Conservation (phyloP, 2,797 vertebrate species). For the Argya squamiceps region DNA sequence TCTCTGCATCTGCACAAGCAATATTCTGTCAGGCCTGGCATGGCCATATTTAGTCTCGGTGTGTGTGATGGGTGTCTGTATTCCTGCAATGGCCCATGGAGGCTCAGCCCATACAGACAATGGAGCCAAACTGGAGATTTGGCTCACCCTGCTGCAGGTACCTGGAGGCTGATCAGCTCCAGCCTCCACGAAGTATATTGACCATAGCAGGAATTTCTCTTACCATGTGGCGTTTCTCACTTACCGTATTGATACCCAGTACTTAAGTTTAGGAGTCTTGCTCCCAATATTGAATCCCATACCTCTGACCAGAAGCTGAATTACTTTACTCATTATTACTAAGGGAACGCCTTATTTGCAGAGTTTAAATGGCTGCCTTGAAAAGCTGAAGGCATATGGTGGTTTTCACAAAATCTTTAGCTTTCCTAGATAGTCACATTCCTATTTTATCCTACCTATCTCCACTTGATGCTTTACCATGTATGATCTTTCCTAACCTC, state of each 20-base stretch:
- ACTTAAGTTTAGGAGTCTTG: neutral
- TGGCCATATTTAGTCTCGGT: neutral
- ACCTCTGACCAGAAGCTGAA: neutral
- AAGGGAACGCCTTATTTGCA: neutral
- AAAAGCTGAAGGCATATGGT: neutral
- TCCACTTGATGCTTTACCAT: neutral
- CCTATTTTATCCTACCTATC: neutral
- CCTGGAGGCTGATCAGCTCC: neutral
- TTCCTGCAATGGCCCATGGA: fast-evolving
- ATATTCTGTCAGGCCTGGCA: neutral
- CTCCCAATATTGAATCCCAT: neutral
- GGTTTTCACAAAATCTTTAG: neutral
- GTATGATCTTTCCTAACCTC: neutral
- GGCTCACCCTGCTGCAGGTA: neutral
- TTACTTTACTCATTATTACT: neutral
- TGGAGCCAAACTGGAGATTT: neutral
- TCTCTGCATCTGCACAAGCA: neutral
- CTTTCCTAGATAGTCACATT: neutral
- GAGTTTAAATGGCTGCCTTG: neutral
- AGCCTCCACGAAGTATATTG: neutral
- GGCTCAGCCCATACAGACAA: neutral
- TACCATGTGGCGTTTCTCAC: neutral
- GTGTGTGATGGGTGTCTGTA: fast-evolving
- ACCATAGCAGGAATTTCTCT: neutral
- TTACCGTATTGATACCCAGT: neutral